Evolutionary conservation across 2,888 invertebrate species (phyloP).

Genomic region (Rhogogaster chlorosoma): DNA sequence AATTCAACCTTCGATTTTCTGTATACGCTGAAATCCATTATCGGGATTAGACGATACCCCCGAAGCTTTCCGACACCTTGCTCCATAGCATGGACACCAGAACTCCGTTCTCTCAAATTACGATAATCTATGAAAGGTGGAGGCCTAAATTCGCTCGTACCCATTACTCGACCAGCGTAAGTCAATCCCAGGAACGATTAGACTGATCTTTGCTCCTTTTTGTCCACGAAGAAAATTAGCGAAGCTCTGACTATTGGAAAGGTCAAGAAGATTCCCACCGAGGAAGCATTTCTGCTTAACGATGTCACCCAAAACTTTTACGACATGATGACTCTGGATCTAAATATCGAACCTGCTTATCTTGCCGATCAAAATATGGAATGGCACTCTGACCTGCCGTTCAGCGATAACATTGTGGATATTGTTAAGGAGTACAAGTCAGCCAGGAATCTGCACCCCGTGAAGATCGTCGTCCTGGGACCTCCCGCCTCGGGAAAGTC

Average conservation of each 20-base stretch:
- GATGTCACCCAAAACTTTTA: conserved; percentile 80
- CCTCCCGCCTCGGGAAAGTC: conserved; percentile 85
- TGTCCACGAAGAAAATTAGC: conserved; percentile 76
- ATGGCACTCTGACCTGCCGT: conserved; percentile 80
- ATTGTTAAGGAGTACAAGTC: conserved; percentile 76
- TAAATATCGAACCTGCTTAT: conserved; percentile 82
- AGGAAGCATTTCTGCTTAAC: conserved; percentile 81
- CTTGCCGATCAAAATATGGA: conserved; percentile 78
- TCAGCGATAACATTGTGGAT: conserved; percentile 78
- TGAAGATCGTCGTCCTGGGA: conserved; percentile 83
- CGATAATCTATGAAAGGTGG: background rate
- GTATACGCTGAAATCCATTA: conserved; percentile 27
- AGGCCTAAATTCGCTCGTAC: background rate
- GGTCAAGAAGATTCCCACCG: conserved; percentile 80
- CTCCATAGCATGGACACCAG: background rate
- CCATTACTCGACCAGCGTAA: background rate
- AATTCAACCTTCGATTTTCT: conserved; percentile 2
- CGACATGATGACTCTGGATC: conserved; percentile 81
- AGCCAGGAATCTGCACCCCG: conserved; percentile 80
- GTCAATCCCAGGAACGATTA: background rate
- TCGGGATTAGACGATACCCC: conserved; percentile 26
- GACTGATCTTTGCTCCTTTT: background rate
- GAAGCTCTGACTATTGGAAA: conserved; percentile 80
- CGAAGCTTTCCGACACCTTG: conserved; percentile 1
- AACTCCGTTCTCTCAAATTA: background rate